Conservation (phyloP, 2,113 vertebrate species). For the Channa maculata region DNA sequence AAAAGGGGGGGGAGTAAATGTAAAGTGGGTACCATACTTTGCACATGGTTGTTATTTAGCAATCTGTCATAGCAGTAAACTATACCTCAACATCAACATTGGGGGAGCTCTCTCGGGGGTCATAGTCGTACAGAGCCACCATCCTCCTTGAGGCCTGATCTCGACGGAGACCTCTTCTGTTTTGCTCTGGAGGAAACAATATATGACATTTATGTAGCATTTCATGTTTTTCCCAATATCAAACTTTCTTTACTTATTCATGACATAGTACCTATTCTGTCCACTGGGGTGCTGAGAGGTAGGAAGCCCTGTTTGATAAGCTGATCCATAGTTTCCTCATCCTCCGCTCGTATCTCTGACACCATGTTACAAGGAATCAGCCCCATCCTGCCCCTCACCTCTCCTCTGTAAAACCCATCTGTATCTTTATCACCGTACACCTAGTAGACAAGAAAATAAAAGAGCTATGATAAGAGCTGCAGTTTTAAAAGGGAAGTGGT, state of each 20-base stretch:
- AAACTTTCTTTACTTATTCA: too few species aligned
- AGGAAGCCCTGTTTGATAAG: constrained; percentile 96
- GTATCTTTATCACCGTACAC: constrained; percentile 95
- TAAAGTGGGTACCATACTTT: not conserved
- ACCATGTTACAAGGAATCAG: constrained; percentile 99
- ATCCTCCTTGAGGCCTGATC: constrained; percentile 84
- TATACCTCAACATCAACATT: constrained; percentile 94
- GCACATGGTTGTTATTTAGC: not conserved
- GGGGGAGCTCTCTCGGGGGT: constrained; percentile 95
- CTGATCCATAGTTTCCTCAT: constrained; percentile 94
- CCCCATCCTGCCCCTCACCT: constrained; percentile 89
- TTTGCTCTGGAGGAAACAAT: constrained; percentile 70
- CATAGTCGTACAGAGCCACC: constrained; percentile 96
- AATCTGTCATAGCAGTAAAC: not conserved
- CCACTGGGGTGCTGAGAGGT: constrained; percentile 93
- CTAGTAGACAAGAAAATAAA: constrained; percentile 70
- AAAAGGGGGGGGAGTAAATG: not conserved
- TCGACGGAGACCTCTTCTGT: constrained; percentile 73
- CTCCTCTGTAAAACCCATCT: constrained; percentile 94
- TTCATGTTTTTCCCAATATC: not conserved
- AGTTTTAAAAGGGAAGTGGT: not conserved
- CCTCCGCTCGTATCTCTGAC: constrained; percentile 94
- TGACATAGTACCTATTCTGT: constrained; percentile 86
- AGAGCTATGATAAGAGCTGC: not conserved
- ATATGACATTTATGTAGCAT: not conserved